Conservation (phyloP, 2,797 vertebrate genomes). For the Psittacula echo region DNA sequence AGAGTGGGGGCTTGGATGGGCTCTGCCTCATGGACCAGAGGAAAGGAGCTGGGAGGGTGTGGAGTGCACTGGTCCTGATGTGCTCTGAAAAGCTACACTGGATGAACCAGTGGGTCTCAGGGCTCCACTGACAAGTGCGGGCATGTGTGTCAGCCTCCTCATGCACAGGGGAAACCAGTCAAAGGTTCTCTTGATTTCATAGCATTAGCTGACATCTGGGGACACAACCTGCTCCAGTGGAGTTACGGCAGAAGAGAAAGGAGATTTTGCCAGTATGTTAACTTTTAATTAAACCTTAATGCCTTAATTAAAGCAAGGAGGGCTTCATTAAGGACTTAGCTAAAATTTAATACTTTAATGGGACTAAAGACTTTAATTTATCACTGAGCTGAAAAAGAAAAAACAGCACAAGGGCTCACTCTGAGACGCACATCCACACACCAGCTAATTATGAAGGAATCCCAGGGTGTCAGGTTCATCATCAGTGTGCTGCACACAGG, state of each 20-base stretch:
- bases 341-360: conserved; percentile 77
- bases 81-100: background rate
- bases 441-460: conserved; percentile 61
- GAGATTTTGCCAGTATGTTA: conserved; percentile 56
- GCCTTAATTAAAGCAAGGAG: conserved; percentile 66
- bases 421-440: background rate
- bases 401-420: background rate
- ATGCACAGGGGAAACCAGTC: background rate
- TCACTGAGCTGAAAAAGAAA: conserved; percentile 33
- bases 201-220: conserved; percentile 3
- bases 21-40: background rate
- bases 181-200: background rate
- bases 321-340: conserved; percentile 73
- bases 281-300: conserved; percentile 69
- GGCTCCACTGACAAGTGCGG: background rate
- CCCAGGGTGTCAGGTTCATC: conserved; percentile 10
- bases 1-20: accelerated
- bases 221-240: background rate
- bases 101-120: background rate
- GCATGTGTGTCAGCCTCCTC: background rate
- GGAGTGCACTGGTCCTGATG: background rate
- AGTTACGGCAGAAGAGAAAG: background rate
- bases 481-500: background rate
- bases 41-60: background rate
- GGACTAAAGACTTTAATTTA: conserved; percentile 73